Conservation (phyloP, 2,797 vertebrate species). For the Xenops minutus region DNA sequence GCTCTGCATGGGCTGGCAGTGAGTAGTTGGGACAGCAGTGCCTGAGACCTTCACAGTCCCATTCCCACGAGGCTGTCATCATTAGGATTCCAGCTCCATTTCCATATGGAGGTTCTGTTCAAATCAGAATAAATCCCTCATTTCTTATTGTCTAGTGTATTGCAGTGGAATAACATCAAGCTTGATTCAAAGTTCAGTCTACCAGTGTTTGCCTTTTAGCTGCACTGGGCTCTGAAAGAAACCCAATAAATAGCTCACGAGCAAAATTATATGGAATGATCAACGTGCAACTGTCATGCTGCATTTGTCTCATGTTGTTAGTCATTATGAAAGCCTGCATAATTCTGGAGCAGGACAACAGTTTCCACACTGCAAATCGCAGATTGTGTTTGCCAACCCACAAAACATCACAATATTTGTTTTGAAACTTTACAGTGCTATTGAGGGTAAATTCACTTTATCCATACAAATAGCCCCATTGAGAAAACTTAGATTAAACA, state of each 20-base stretch:
- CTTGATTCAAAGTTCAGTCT: not conserved
- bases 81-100: not conserved
- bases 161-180: not conserved
- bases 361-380: slow-evolving; percentile 15
- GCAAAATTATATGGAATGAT: slow-evolving; percentile 1
- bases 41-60: not conserved
- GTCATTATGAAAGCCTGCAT: not conserved
- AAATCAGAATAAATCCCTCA: not conserved
- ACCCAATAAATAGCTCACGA: not conserved
- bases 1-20: not conserved
- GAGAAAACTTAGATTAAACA: not conserved
- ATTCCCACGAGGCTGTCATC: not conserved
- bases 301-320: not conserved
- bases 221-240: not conserved
- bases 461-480: not conserved
- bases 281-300: slow-evolving; percentile 13
- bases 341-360: slow-evolving; percentile 31
- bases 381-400: not conserved
- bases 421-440: slow-evolving; percentile 25
- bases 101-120: fast-evolving
- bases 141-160: not conserved
- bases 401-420: slow-evolving; percentile 24
- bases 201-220: not conserved
- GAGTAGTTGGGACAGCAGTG: not conserved
- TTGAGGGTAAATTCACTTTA: slow-evolving; percentile 32